Evolutionary conservation across 2,888 invertebrate species (phyloP).

Genomic region (Limnephilus auricula): DNA sequence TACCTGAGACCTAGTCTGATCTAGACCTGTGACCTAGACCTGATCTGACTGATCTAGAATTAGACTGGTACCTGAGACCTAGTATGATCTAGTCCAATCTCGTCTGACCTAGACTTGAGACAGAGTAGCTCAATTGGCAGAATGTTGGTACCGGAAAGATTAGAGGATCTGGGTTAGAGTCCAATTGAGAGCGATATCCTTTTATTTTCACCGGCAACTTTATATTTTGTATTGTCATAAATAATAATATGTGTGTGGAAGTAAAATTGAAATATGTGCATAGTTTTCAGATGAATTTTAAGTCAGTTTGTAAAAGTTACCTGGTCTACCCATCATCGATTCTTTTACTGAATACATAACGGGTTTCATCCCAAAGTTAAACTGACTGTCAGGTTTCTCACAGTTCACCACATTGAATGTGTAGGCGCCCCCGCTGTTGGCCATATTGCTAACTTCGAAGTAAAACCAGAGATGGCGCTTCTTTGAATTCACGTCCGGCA

Average conservation of each 20-base stretch:
- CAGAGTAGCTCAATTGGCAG: too few relatives aligned
- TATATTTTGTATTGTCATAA: too few relatives aligned
- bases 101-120: too few relatives aligned
- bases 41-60: too few relatives aligned
- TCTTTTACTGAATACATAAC: conserved; percentile 90
- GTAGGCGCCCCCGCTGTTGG: conserved; percentile 81
- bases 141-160: too few relatives aligned
- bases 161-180: too few relatives aligned
- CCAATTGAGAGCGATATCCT: too few relatives aligned
- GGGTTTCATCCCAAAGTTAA: conserved; percentile 93
- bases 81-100: too few relatives aligned
- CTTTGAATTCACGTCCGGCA: conserved; percentile 89
- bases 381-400: conserved; percentile 91
- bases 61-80: too few relatives aligned
- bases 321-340: conserved; percentile 77
- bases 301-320: conserved; percentile 69
- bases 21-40: too few relatives aligned
- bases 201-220: too few relatives aligned
- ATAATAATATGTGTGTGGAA: neutral
- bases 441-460: conserved; percentile 90
- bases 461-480: conserved; percentile 94
- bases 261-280: neutral
- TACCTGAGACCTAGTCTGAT: too few relatives aligned
- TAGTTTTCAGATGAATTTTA: neutral
- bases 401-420: conserved; percentile 93